A percentile compares a stretch with the other conserved stretches of the same genome.
phyloP scores from a whole-genome alignment of 2,888 invertebrate species.

The Allacma fusca region DNA sequence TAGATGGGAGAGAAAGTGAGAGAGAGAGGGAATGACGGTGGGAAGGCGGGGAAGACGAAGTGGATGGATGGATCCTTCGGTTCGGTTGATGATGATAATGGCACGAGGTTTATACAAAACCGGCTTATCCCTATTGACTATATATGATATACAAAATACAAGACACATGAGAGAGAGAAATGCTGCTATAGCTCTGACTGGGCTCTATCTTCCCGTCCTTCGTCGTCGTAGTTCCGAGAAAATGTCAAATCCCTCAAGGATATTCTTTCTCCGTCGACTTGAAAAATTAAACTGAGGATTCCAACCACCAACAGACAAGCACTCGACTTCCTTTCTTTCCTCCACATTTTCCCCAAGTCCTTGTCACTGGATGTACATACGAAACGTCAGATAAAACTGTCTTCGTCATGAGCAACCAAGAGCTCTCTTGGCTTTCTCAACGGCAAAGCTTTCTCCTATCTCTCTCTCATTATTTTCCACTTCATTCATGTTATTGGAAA shows the following conservation, averaged over 20 bases:
- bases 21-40: not conserved
- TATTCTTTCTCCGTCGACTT: conserved; percentile 49
- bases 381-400: conserved; percentile 27
- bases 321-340: conserved; percentile 37
- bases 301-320: conserved; percentile 45
- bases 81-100: conserved; percentile 42
- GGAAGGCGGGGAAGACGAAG: conserved; percentile 29
- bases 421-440: not conserved
- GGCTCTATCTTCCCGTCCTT: conserved; percentile 35
- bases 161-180: not conserved
- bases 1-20: not conserved
- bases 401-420: conserved; percentile 14
- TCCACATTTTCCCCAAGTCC: conserved; percentile 30
- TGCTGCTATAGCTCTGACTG: conserved; percentile 19
- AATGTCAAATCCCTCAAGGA: conserved; percentile 50
- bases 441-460: not conserved
- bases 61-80: conserved; percentile 41
- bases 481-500: conserved; percentile 18
- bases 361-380: conserved; percentile 4
- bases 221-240: conserved; percentile 38
- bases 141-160: conserved; percentile 4
- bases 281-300: conserved; percentile 49
- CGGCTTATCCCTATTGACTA: conserved; percentile 26
- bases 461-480: conserved; percentile 23
- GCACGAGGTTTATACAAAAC: conserved; percentile 21